Percentiles rank a stretch among this genome's conserved stretches.
Evolutionary conservation across 2,113 vertebrate species (phyloP).

Genomic region (Dasypus novemcinctus): DNA sequence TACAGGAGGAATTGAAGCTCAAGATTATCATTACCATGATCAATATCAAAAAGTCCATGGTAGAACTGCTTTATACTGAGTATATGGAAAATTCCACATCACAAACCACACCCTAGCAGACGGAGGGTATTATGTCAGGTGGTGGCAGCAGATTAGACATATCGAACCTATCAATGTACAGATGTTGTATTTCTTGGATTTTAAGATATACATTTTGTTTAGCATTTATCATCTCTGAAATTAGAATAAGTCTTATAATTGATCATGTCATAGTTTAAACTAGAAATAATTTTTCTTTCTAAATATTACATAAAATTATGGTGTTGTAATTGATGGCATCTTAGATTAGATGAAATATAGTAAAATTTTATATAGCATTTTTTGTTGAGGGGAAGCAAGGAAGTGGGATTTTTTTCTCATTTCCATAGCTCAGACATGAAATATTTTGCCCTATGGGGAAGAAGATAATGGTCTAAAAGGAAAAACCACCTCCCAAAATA

Average conservation of each 20-base stretch:
- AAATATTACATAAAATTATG: neutral
- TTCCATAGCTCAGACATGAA: neutral
- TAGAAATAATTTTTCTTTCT: conserved; percentile 2
- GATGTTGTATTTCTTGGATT: neutral
- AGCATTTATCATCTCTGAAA: conserved; percentile 12
- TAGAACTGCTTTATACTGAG: neutral
- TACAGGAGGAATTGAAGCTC: neutral
- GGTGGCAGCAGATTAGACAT: neutral
- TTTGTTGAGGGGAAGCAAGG: neutral
- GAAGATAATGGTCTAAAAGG: neutral
- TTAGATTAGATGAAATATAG: neutral
- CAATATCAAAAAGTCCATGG: neutral
- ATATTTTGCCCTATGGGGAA: neutral
- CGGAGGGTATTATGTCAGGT: neutral
- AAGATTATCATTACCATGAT: neutral
- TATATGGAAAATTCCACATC: neutral
- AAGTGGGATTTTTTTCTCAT: neutral
- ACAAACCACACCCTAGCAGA: rapidly evolving
- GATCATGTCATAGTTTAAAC: neutral
- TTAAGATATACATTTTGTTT: neutral
- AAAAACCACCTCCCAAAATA: neutral
- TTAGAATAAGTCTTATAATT: neutral
- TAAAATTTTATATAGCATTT: neutral
- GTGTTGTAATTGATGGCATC: neutral
- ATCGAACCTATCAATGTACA: neutral